Base-by-base conservation (phyloP, 2,113 vertebrate genomes). In the Phaetusa simplex region DNA sequence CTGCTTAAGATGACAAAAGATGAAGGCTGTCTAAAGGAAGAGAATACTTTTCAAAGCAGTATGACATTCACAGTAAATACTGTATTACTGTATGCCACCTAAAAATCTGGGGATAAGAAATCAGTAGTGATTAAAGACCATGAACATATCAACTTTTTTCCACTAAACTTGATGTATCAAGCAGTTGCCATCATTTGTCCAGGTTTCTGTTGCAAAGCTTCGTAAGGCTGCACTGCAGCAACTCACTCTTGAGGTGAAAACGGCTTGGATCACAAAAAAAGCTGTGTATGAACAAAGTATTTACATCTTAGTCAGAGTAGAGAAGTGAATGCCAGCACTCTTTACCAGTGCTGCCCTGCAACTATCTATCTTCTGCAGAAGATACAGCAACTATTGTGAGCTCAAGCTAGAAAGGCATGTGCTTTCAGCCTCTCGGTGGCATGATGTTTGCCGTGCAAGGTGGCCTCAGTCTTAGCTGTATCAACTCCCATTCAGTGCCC, bases 371-470 rank as follows among this genome's bases (percentile, higher is more conserved):
- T 10, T 62, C 27, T 49, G 32, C n/a, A 64, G 61, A 67, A 71
- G 82, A 84, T 32, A 32, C 3, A 55, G 15, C 14, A 66, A 16
- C 5, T 38, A 3, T 23, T 55, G 7, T 65, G 40, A 67, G 40
- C 43, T 87, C 24, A 20, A 26, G 12, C 22, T 67, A 53, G 40
- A 58, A 58, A 67, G 6, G 19, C 5, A 6, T 7, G 7, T 22
- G 5, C 18, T 29, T 36, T 58, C 18, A 66, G 2, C 7, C 16
- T 36, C 19, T 23, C 38, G 53, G 18, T n/a, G n/a, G 16, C 9
- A 1, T 40, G 67, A 49, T 0, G 0, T 36, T 34, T 38, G 18
- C 12, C 62, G 30, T 14, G 38, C 45, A 56, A 38, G 10, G 6
- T 40, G 27, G 16, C 23, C 30, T 86, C n/a, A 55, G 21, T 29